Conservation (phyloP, 1,140 invertebrate species). For the Drosophila arizonae region DNA sequence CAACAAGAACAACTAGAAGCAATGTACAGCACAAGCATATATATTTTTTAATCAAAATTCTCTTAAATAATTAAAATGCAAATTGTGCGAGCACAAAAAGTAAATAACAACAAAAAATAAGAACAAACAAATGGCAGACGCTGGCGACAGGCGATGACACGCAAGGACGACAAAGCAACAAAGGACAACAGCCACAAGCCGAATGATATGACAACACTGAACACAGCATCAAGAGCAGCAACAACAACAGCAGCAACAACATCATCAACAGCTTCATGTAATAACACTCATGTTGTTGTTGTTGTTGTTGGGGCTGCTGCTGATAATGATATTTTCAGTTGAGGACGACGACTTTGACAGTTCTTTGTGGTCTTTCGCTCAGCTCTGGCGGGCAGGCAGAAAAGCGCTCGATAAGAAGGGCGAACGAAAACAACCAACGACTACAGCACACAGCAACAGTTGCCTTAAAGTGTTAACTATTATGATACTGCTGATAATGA, state of each 20-base stretch:
- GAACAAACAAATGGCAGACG: constrained; percentile 61
- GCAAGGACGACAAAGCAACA: constrained; percentile 40
- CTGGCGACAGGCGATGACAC: constrained; percentile 40
- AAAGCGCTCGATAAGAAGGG: constrained; percentile 19
- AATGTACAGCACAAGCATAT: constrained; percentile 18
- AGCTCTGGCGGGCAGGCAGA: not conserved
- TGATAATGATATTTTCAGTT: constrained; percentile 31
- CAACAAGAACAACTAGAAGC: constrained; percentile 14
- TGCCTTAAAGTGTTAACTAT: constrained; percentile 69
- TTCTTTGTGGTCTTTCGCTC: constrained; percentile 69
- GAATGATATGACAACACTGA: constrained; percentile 55
- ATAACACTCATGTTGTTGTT: constrained; percentile 43
- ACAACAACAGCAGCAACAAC: constrained; percentile 24
- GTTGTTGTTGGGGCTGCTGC: constrained; percentile 40
- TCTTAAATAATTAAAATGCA: constrained; percentile 82
- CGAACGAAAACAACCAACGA: constrained; percentile 4
- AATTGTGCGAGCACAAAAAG: constrained; percentile 75
- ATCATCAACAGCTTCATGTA: constrained; percentile 42
- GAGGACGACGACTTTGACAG: constrained; percentile 70
- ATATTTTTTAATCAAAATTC: constrained; percentile 80
- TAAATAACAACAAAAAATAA: constrained; percentile 76
- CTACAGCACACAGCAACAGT: constrained; percentile 11
- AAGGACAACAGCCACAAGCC: constrained; percentile 55
- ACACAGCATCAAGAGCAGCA: constrained; percentile 35
- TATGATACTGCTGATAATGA: constrained; percentile 40